Evolutionary conservation across 2,888 invertebrate genomes (phyloP), one percentile per base, ranked within the genome.

Genomic region (Drosophila subsilvestris): DNA sequence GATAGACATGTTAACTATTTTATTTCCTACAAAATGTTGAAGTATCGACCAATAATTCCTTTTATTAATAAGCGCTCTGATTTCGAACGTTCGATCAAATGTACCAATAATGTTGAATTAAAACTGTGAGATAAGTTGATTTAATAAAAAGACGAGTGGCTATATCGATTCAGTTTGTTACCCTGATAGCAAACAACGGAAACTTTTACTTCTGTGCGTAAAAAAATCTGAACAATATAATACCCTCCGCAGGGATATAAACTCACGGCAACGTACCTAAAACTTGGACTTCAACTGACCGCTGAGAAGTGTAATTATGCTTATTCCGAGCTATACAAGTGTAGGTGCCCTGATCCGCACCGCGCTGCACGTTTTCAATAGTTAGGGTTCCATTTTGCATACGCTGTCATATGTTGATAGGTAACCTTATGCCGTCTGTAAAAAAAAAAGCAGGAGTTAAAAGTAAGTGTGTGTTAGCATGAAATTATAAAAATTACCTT

Each of bases 331-430:
- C 98, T 59, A 96, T 96, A 90, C 98, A 98, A 10, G 96, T 96
- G 92, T 98, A 98, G 3, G 96, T 95, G n/a, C 97, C 98, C 43
- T 96, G 96, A 90, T 98, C 98, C 76, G 96, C 96, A 27, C 94
- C 94, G 45, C 96, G 94, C 90, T 97, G 97, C 12, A 97, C 96
- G 89, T 96, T 96, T 88, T 96, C 96, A 58, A 98, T 96, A 42
- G 95, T 94, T 58, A 98, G 93, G 0, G 97, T 97, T 14, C 98
- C 98, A 86, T 98, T 97, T 6, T 95, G 94, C 68, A 97, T 96
- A 85, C 96, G 95, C 92, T 98, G 98, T 80, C 97, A 94, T 87
- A 97, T 94, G 91, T 97, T 98, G 55, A 96, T 94, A 1, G 98
- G 98, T 45, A 98, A 93, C 14, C 94, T 93, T 86, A 95, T 95